Percentiles rank a stretch among this genome's conserved stretches.
phyloP scores from a whole-genome alignment of 1,140 invertebrate genomes.

The Anoplophora glabripennis region DNA sequence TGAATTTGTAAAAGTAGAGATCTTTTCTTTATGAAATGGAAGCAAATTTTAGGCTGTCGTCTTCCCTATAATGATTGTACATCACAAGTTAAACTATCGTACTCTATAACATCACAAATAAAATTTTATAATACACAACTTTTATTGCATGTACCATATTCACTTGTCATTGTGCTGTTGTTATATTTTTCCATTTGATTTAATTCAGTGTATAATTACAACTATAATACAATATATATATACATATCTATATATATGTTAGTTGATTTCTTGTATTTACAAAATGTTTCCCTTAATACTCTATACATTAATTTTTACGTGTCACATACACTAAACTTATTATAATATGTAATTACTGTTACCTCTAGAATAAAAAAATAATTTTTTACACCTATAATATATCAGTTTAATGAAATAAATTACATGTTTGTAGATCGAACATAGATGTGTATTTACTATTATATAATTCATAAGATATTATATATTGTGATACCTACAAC shows the following conservation, averaged over 20 bases:
- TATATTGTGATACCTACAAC: too few species aligned
- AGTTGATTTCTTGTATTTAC: too few species aligned
- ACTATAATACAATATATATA: neutral
- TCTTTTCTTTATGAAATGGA: too few species aligned
- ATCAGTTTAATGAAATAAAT: too few species aligned
- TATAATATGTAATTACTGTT: neutral
- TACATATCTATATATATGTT: too few species aligned
- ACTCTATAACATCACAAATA: slow-evolving; percentile 26
- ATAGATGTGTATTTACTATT: too few species aligned
- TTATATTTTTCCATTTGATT: slow-evolving; percentile 6
- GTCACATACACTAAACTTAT: neutral
- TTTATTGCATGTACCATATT: slow-evolving; percentile 24
- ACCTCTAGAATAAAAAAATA: neutral
- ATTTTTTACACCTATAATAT: too few species aligned
- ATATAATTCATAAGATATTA: too few species aligned
- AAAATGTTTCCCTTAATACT: slow-evolving; percentile 5
- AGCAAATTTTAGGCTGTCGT: slow-evolving; percentile 13
- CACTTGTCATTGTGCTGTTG: neutral
- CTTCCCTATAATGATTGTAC: slow-evolving; percentile 31
- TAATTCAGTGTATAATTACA: slow-evolving; percentile 10
- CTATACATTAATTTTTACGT: slow-evolving; percentile 9
- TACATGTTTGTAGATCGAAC: too few species aligned
- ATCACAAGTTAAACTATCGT: slow-evolving; percentile 22
- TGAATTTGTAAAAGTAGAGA: too few species aligned
- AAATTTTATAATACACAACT: slow-evolving; percentile 21